Evolutionary conservation across 2,888 invertebrate genomes (phyloP).

Genomic region (Scelioninae gen. 1): DNA sequence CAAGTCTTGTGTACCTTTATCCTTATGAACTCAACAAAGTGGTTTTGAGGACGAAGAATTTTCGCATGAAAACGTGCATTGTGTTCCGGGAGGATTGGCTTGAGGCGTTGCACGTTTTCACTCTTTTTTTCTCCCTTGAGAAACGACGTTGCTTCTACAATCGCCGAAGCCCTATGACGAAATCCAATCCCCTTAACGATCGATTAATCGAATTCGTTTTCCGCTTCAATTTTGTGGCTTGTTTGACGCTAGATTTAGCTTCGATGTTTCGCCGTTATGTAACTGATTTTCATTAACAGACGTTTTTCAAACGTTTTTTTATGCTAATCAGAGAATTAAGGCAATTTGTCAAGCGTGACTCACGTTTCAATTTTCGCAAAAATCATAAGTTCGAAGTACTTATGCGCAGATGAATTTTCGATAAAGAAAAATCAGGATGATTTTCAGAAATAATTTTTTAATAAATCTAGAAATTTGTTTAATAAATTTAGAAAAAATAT

Average conservation of each 20-base stretch:
- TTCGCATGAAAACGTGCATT: conserved; percentile 42
- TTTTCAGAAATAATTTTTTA: too few relatives aligned
- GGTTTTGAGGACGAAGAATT: conserved; percentile 29
- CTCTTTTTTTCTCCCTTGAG: conserved; percentile 20
- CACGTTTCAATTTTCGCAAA: conserved; percentile 16
- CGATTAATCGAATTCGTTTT: conserved; percentile 58
- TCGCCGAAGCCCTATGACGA: conserved; percentile 54
- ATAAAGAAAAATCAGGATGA: too few relatives aligned
- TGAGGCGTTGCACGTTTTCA: conserved; percentile 33
- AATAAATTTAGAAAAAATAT: too few relatives aligned
- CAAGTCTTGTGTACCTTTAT: not conserved
- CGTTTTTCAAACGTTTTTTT: conserved; percentile 32
- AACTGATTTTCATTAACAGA: conserved; percentile 51
- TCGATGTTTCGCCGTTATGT: conserved; percentile 43
- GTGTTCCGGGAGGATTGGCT: conserved; percentile 35
- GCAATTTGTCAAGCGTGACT: conserved; percentile 46
- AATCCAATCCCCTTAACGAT: conserved; percentile 62
- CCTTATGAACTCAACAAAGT: not conserved
- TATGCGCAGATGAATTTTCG: not conserved
- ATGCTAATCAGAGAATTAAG: conserved; percentile 53
- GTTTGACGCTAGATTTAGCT: conserved; percentile 41
- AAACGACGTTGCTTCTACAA: conserved; percentile 17
- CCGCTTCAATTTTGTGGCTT: conserved; percentile 18
- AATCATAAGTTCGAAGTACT: not conserved
- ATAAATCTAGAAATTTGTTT: too few relatives aligned